phyloP scores from a whole-genome alignment of 2,888 invertebrate species.

The Drosophila seclusa region DNA sequence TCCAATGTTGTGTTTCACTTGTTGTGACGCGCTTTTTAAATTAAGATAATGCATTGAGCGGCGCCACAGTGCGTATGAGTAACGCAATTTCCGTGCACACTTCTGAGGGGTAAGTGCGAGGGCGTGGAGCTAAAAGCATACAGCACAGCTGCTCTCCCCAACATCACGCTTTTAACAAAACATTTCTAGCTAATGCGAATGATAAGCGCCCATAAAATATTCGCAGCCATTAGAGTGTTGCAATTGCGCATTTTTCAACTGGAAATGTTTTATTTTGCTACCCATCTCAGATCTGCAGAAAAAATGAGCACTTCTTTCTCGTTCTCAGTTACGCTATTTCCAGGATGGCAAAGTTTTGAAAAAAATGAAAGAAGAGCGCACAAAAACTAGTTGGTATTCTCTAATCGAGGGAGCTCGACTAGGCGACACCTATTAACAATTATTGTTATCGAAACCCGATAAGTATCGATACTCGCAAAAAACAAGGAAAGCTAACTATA shows the following conservation, averaged over 20 bases:
- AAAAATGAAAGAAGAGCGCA: background rate
- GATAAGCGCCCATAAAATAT: conserved; percentile 75
- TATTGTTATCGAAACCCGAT: background rate
- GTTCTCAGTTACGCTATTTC: conserved; percentile 4
- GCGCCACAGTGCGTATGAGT: conserved; percentile 71
- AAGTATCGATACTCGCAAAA: too few relatives aligned
- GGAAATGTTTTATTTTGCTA: conserved; percentile 18
- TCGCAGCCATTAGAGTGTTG: conserved; percentile 69
- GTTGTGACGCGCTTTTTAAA: conserved; percentile 60
- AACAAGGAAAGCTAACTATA: background rate
- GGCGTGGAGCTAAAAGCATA: background rate
- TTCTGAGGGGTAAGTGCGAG: background rate
- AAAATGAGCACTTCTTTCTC: conserved; percentile 10
- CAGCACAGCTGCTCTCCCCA: conserved; percentile 1
- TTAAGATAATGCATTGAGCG: conserved; percentile 73
- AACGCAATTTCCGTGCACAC: conserved; percentile 59
- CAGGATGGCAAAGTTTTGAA: conserved; percentile 8
- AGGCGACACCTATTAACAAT: background rate
- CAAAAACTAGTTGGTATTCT: background rate
- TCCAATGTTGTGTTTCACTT: conserved; percentile 19
- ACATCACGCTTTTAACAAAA: conserved; percentile 63
- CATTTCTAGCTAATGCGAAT: conserved; percentile 70
- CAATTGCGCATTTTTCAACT: conserved; percentile 62
- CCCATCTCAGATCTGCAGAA: background rate
- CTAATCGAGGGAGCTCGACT: background rate